Evolutionary conservation across 2,797 vertebrate species (phyloP), one percentile per base, ranked within the genome.

Genomic region (Rhodeus uyekii): DNA sequence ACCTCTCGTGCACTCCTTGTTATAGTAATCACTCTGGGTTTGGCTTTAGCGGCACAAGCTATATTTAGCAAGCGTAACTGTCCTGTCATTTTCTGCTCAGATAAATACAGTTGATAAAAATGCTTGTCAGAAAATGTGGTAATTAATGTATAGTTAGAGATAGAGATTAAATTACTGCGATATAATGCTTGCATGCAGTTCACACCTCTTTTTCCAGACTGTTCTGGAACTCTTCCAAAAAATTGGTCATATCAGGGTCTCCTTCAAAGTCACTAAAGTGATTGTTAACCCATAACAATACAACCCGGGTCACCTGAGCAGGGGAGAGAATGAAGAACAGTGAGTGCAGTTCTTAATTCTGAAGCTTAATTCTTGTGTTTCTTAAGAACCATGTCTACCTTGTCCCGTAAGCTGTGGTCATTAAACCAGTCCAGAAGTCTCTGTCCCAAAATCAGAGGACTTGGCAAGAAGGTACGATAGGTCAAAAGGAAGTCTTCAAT

Each of bases 391-490:
- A 53, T 0, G 4, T n/a, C 8, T 72, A 99, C 98, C 98, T 99
- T 99, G 95, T 99, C 98, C 95, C 98, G 98, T 96, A 99, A 96
- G 94, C 96, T 97, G 88, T 97, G 96, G 95, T 99, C 98, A 89
- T 98, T 98, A 92, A 99, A 99, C 98, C 98, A 99, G 95, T 99
- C 97, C 94, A 99, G 92, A 84, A 99, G 96, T 93, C 97, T 98
- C 91, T 97, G 97, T 88, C 97, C 98, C 92, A 99, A 96, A 90
- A 98, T 96, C 95, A 99, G 97, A 63, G 98, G 97, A 93, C 98
- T 98, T 80, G 97, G 96, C 90, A 99, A 95, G 93, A 99, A 99
- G 87, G 98, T 99, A 89, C 98, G 95, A 88, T 98, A 99, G 0
- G 98, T 99, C 85, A 99, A 90, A 67, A 99, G 94, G 92, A 99